These are phyloP conservation scores for Tyrophagus putrescentiae DNA, from an alignment of 1,140 invertebrate genomes.

Conservation along the genomic window DNA sequence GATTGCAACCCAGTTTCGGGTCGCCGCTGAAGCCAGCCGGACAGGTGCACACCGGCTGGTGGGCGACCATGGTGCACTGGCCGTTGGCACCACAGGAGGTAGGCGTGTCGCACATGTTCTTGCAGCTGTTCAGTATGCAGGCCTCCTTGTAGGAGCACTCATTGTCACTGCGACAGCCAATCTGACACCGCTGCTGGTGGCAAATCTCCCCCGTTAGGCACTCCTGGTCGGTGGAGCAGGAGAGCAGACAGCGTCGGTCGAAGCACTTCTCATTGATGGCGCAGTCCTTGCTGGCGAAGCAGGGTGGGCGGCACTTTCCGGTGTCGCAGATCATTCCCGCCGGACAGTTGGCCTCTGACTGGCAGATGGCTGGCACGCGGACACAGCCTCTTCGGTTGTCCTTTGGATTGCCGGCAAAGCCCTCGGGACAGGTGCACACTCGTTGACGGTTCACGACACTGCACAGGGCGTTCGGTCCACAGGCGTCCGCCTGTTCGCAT, in stretches of 20 bases:
- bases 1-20: slow-evolving; percentile 46
- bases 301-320: slow-evolving; percentile 56
- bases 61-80: slow-evolving; percentile 54
- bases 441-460: slow-evolving; percentile 39
- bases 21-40: slow-evolving; percentile 60
- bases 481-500: slow-evolving; percentile 32
- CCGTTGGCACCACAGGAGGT: slow-evolving; percentile 26
- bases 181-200: slow-evolving; percentile 23
- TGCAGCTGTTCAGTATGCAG: slow-evolving; percentile 36
- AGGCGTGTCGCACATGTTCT: slow-evolving; percentile 42
- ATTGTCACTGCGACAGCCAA: slow-evolving; percentile 60
- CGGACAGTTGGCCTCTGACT: slow-evolving; percentile 47
- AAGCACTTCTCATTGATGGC: slow-evolving; percentile 56
- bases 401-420: slow-evolving; percentile 31
- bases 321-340: slow-evolving; percentile 70
- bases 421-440: slow-evolving; percentile 35
- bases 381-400: slow-evolving; percentile 21
- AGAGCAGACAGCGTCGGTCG: slow-evolving; percentile 52
- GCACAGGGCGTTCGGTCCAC: slow-evolving; percentile 73
- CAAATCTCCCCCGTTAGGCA: slow-evolving; percentile 28
- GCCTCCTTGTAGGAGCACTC: slow-evolving; percentile 54
- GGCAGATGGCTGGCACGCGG: slow-evolving; percentile 13
- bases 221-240: slow-evolving; percentile 26
- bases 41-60: slow-evolving; percentile 63
- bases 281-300: slow-evolving; percentile 63